These are phyloP conservation scores for Pogoniulus pusillus DNA, from an alignment of 2,797 vertebrate genomes.

Conservation along the genomic window DNA sequence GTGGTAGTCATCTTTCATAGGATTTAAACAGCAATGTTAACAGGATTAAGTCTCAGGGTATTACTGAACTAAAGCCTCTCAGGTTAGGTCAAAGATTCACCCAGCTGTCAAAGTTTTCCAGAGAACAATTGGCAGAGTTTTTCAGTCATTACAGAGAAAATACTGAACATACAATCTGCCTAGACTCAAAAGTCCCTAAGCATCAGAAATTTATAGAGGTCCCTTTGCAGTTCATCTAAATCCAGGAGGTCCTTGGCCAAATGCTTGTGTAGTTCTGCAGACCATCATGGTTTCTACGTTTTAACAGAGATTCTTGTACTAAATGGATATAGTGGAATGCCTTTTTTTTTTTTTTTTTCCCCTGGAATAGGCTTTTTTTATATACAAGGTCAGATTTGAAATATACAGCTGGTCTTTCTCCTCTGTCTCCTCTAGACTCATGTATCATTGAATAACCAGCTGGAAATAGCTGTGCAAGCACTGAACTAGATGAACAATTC, in stretches of 20 bases:
- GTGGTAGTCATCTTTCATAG: background rate
- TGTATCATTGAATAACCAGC: background rate
- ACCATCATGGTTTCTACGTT: background rate
- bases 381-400: background rate
- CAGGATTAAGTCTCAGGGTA: background rate
- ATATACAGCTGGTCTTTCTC: background rate
- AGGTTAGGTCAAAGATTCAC: background rate
- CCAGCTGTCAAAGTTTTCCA: background rate
- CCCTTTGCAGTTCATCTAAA: background rate
- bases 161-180: background rate
- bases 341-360: background rate
- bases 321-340: background rate
- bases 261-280: background rate
- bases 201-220: background rate
- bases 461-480: conserved; percentile 40
- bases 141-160: background rate
- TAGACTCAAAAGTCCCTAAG: background rate
- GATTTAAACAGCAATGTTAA: background rate
- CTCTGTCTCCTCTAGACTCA: background rate
- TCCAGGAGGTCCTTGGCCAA: background rate
- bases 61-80: background rate
- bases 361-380: background rate
- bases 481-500: background rate
- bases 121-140: background rate
- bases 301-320: background rate